Percentiles rank a stretch among this genome's conserved stretches.
These are phyloP conservation scores for Strix aluco DNA, from an alignment of 2,113 vertebrate species.

Conservation along the genomic window DNA sequence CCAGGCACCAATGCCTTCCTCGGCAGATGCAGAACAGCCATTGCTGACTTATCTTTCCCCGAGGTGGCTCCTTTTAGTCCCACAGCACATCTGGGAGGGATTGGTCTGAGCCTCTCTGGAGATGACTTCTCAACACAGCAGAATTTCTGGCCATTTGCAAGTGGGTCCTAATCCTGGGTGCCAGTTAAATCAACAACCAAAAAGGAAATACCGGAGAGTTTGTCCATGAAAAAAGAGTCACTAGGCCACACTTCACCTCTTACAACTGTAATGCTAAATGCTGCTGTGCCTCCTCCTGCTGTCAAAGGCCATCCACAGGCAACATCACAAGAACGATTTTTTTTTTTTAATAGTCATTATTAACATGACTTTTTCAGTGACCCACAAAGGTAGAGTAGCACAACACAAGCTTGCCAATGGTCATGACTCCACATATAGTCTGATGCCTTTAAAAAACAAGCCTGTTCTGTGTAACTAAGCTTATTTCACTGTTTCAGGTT, in stretches of 20 bases:
- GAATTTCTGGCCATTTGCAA: not conserved
- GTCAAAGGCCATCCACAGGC: not conserved
- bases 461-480: not conserved
- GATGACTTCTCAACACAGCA: not conserved
- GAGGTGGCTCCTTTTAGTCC: not conserved
- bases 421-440: not conserved
- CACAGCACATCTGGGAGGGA: not conserved
- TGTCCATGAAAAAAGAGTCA: not conserved
- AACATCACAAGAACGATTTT: not conserved
- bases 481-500: not conserved
- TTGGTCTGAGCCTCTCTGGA: not conserved
- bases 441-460: not conserved
- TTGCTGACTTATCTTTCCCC: not conserved
- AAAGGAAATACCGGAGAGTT: not conserved
- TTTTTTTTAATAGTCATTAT: not conserved
- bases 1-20: not conserved
- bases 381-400: not conserved
- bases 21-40: not conserved
- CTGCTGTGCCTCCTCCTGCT: not conserved
- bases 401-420: not conserved
- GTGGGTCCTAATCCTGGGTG: not conserved
- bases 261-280: not conserved
- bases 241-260: not conserved
- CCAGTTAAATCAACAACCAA: not conserved
- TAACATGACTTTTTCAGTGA: not conserved